Conservation (phyloP, 2,113 vertebrate species). For the Zosterops pallidus region DNA sequence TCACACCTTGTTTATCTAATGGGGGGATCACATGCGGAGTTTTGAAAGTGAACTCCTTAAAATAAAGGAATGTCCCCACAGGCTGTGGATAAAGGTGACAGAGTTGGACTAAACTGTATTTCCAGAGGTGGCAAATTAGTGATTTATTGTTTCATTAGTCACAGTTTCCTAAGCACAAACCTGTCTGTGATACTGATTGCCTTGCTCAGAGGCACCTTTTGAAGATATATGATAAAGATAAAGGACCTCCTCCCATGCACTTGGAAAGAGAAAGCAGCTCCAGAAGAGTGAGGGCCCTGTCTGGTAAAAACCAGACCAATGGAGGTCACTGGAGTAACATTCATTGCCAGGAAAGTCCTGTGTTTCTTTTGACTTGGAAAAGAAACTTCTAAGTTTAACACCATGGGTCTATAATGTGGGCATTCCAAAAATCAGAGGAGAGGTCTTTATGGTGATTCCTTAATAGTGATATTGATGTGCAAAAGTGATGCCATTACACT, state of each 20-base stretch:
- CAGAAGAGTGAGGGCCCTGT: background rate
- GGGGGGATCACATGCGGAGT: background rate
- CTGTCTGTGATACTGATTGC: background rate
- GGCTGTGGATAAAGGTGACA: background rate
- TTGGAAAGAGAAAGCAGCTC: background rate
- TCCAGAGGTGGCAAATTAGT: conserved; percentile 13
- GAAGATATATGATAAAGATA: conserved; percentile 52
- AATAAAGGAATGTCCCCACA: background rate
- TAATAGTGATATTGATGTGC: background rate
- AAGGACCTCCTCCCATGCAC: background rate
- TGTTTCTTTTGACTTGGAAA: conserved; percentile 44
- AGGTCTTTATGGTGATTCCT: background rate
- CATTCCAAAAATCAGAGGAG: background rate
- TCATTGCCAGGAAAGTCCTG: background rate
- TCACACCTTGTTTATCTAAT: background rate
- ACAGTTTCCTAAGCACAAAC: conserved; percentile 26
- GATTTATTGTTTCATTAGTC: conserved; percentile 33
- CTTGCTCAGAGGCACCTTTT: conserved; percentile 11
- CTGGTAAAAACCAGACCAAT: background rate
- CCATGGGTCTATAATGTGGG: background rate
- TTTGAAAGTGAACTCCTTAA: background rate
- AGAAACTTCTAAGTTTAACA: conserved; percentile 16
- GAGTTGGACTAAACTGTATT: background rate
- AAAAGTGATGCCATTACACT: background rate
- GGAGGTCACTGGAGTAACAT: background rate